Percentiles rank a stretch among this genome's conserved stretches.
Conservation (phyloP, 2,888 invertebrate species). For the Diloba caeruleocephala region DNA sequence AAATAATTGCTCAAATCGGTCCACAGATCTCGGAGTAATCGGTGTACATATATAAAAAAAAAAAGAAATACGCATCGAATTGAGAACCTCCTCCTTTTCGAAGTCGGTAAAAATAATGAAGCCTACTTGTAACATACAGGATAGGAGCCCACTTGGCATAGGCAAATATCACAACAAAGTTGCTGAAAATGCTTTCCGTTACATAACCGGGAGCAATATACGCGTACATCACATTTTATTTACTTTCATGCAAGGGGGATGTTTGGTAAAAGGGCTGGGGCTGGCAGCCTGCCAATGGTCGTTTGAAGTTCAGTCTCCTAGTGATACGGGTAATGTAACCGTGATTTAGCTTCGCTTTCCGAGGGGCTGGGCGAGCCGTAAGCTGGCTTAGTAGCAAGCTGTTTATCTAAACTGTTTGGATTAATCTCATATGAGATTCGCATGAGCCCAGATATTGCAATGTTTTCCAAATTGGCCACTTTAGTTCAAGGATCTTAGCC, state of each 20-base stretch:
- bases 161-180: not conserved
- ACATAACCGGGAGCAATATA: slow-evolving; percentile 11
- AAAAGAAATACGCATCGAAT: too few species aligned
- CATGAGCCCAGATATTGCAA: too few species aligned
- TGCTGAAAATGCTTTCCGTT: not conserved
- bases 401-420: not conserved
- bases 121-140: too few species aligned
- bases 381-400: not conserved
- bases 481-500: too few species aligned
- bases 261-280: slow-evolving; percentile 6
- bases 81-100: too few species aligned
- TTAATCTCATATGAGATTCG: too few species aligned
- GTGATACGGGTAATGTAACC: slow-evolving; percentile 7
- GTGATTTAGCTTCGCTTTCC: slow-evolving; percentile 13
- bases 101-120: too few species aligned
- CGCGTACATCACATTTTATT: slow-evolving; percentile 23
- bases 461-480: too few species aligned
- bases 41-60: too few species aligned
- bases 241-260: slow-evolving; percentile 18
- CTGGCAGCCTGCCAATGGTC: slow-evolving; percentile 35
- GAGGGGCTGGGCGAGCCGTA: not conserved
- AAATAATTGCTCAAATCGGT: too few species aligned
- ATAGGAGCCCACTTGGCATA: too few species aligned
- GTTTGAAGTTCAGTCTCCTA: slow-evolving; percentile 16
- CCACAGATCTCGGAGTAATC: too few species aligned